phyloP scores from a whole-genome alignment of 2,888 invertebrate species.

The Caenorhabditis sp. region DNA sequence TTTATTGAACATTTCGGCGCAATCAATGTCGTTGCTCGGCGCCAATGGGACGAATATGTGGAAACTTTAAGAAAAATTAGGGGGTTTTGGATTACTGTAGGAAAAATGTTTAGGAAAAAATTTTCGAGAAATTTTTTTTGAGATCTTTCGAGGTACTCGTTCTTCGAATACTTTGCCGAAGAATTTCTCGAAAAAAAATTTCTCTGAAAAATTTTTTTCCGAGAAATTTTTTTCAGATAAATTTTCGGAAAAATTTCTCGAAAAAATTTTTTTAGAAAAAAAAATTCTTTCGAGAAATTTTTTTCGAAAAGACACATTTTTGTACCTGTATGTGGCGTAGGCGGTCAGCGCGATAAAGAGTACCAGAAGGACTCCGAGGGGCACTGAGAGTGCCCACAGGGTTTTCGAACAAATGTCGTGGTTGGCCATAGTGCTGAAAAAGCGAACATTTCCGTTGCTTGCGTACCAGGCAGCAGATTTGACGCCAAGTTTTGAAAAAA shows the following conservation, averaged over 20 bases:
- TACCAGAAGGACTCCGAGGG: conserved; percentile 41
- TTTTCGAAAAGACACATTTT: no score
- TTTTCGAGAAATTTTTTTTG: no score
- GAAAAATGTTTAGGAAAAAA: neutral
- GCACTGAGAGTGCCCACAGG: conserved; percentile 52
- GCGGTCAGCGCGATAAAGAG: conserved; percentile 49
- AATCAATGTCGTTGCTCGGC: conserved; percentile 58
- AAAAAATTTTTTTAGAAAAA: no score
- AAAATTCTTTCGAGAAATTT: no score
- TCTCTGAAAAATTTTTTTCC: no score
- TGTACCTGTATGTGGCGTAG: conserved; percentile 62
- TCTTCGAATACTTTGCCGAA: no score
- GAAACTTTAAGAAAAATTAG: conserved; percentile 53
- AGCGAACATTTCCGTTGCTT: neutral
- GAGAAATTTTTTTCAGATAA: no score
- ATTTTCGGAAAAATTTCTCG: no score
- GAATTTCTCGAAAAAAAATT: no score
- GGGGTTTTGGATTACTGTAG: neutral
- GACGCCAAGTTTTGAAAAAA: neutral
- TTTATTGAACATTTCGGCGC: conserved; percentile 55
- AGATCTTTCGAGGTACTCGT: no score
- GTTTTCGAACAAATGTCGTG: conserved; percentile 63
- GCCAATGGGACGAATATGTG: conserved; percentile 66
- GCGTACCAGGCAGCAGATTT: neutral
- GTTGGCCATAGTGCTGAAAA: conserved; percentile 11